Percentiles rank a stretch among this genome's conserved stretches.
Evolutionary conservation across 2,113 vertebrate genomes (phyloP).

Genomic region (Leucoraja erinaceus): DNA sequence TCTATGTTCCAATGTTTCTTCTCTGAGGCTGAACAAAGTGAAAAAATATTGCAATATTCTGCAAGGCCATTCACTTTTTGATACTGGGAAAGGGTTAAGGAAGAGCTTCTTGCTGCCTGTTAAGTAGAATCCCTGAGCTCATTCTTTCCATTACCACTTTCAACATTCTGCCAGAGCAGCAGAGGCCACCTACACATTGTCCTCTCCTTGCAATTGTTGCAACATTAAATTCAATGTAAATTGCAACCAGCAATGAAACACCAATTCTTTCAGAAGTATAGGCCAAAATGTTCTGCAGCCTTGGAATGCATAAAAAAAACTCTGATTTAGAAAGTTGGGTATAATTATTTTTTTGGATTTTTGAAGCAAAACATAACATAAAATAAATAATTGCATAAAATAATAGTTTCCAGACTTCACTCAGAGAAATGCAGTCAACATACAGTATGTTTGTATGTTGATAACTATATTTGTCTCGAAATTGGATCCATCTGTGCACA

Average conservation of each 20-base stretch:
- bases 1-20: not conserved
- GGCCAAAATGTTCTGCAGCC: not conserved
- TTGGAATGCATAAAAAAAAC: not conserved
- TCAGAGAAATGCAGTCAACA: not conserved
- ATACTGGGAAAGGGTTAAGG: not conserved
- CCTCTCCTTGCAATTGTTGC: not conserved
- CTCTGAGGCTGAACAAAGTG: not conserved
- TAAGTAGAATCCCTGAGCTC: not conserved
- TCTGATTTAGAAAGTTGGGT: not conserved
- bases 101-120: not conserved
- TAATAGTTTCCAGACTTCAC: not conserved
- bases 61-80: not conserved
- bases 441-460: not conserved
- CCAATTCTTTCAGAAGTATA: not conserved
- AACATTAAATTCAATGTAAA: not conserved
- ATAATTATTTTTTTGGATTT: not conserved
- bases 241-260: not conserved
- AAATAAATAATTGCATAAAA: not conserved
- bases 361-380: not conserved
- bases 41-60: not conserved
- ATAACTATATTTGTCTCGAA: not conserved
- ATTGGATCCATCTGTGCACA: too few relatives aligned
- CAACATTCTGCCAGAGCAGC: not conserved
- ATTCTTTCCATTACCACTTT: not conserved
- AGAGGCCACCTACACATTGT: not conserved